Evolutionary conservation across 2,797 vertebrate genomes (phyloP).

Genomic region (Peromyscus nudipes): DNA sequence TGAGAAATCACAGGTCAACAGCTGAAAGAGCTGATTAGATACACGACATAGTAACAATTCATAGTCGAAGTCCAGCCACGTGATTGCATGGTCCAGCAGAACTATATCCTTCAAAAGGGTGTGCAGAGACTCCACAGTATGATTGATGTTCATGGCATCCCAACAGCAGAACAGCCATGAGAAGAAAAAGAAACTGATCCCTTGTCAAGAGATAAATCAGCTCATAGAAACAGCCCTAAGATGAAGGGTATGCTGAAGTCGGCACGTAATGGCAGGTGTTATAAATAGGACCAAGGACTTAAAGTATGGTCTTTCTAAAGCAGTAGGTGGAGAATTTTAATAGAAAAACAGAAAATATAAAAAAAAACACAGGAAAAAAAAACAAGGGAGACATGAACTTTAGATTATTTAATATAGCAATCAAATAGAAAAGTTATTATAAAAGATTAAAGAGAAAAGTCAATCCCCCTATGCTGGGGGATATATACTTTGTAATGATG

Average conservation of each 20-base stretch:
- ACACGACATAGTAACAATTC: background rate
- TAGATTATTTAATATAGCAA: background rate
- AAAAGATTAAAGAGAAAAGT: background rate
- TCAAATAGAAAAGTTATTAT: conserved; percentile 28
- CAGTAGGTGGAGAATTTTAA: background rate
- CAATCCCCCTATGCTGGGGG: background rate
- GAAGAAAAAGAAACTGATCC: background rate
- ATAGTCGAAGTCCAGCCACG: background rate
- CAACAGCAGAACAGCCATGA: background rate
- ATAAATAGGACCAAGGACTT: conserved; percentile 13
- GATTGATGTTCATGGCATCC: background rate
- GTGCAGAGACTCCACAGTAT: background rate
- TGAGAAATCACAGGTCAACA: conserved; percentile 38
- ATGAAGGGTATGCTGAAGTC: conserved; percentile 9
- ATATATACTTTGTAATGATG: background rate
- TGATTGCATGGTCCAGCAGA: background rate
- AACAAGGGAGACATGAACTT: background rate
- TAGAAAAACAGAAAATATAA: background rate
- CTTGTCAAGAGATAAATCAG: conserved; percentile 54
- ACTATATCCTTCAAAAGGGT: background rate
- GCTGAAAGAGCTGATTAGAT: background rate
- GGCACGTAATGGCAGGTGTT: background rate
- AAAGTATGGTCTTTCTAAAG: background rate
- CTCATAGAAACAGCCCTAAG: conserved; percentile 14
- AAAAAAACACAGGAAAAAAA: background rate